Percentiles rank a stretch among this genome's conserved stretches.
Conservation (phyloP, 2,113 vertebrate species). For the Stigmatopora nigra region DNA sequence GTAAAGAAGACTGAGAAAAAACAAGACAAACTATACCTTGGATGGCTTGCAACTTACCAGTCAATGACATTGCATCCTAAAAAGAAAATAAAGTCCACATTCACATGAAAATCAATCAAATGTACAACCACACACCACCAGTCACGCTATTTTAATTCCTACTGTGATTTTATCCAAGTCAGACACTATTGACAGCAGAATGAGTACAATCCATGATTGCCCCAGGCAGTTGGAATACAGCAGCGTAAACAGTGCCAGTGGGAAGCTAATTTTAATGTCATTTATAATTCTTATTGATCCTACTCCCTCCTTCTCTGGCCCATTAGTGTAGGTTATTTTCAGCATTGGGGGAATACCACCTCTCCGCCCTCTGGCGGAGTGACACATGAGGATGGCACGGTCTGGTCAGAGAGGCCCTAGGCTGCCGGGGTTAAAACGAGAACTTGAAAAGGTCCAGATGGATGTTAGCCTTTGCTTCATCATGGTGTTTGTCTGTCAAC, state of each 20-base stretch:
- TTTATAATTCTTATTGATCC: slow-evolving; percentile 66
- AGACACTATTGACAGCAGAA: not conserved
- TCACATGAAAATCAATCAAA: too few relatives aligned
- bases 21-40: too few relatives aligned
- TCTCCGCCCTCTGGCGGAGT: slow-evolving; percentile 55
- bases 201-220: not conserved
- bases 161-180: not conserved
- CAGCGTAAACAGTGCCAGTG: slow-evolving; percentile 42
- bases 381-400: slow-evolving; percentile 55
- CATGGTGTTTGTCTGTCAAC: slow-evolving; percentile 34
- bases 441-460: slow-evolving; percentile 17
- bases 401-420: slow-evolving; percentile 42
- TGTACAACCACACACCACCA: not conserved
- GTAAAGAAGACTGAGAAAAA: too few relatives aligned
- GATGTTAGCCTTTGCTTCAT: not conserved
- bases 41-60: too few relatives aligned
- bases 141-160: not conserved
- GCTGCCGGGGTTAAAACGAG: slow-evolving; percentile 40
- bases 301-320: slow-evolving; percentile 38
- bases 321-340: slow-evolving; percentile 58
- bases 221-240: not conserved
- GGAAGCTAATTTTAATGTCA: slow-evolving; percentile 52
- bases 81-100: too few relatives aligned
- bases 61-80: too few relatives aligned
- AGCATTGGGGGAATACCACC: slow-evolving; percentile 40